Evolutionary conservation across 2,797 vertebrate species (phyloP), one percentile per base, ranked within the genome.

Genomic region (Gastrophryne carolinensis): DNA sequence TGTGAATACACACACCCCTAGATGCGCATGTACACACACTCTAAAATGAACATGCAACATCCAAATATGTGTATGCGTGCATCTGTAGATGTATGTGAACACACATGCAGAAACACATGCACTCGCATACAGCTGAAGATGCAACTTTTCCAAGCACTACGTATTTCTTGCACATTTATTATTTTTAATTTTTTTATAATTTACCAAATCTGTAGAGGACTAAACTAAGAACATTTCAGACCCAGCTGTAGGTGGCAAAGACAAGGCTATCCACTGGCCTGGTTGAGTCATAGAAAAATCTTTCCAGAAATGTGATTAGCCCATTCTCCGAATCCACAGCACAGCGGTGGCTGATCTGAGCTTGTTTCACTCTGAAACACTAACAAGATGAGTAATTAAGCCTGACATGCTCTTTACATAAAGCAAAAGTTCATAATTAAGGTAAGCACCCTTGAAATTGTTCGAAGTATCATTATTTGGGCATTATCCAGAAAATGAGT

Each of bases 401-500:
- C 0, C 0, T 53, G 73, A 60, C 2, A 2, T 37, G 27, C 56
- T 71, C 54, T 64, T 50, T 54, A 79, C 74, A 66, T 54, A 74
- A 72, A 80, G 75, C 73, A 80, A 81, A 79, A 81, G 64, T 68
- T 82, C 27, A 10, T 30, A 72, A 65, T 75, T 75, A 76, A 71
- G 58, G 63, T 70, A 75, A 82, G 27, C 13, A 73, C 27, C 56
- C 80, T 70, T 79, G 79, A 79, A 83, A 79, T 73, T 70, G 21
- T 34, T 32, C 65, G 29, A 61, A 75, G 69, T 80, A 37, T 57
- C 61, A 52, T 62, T 84, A 47, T 72, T 68, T 75, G 64, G 68
- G n/a, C 21, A 53, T 72, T 81, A 78, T 78, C 73, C 30, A 23
- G 60, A 79, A 82, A 83, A 79, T 79, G 74, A 77, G 24, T 79